Conservation (phyloP, 2,888 invertebrate species). For the Argynnis bischoffii region DNA sequence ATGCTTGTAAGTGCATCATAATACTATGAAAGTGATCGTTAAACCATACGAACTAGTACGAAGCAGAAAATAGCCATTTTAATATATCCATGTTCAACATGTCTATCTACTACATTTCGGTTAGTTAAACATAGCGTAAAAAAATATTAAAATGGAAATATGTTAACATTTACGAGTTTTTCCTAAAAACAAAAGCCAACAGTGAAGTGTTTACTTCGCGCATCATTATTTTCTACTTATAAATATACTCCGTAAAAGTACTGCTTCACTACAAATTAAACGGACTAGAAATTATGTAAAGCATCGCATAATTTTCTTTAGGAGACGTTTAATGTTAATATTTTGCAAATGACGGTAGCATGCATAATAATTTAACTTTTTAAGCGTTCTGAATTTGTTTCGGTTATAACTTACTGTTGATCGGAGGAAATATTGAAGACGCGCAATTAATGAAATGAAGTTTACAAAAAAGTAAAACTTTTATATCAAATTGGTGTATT, state of each 20-base stretch:
- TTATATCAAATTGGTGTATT: too few relatives aligned
- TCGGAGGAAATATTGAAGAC: too few relatives aligned
- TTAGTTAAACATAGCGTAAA: too few relatives aligned
- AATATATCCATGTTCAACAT: neutral
- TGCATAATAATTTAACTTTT: too few relatives aligned
- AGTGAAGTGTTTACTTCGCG: neutral
- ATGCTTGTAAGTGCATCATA: neutral
- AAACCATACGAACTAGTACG: neutral
- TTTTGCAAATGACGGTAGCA: neutral
- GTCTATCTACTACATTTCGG: too few relatives aligned
- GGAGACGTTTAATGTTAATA: slow-evolving; percentile 16
- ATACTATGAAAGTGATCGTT: slow-evolving; percentile 1
- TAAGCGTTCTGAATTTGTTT: too few relatives aligned
- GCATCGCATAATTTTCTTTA: slow-evolving; percentile 13
- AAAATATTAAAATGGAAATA: too few relatives aligned
- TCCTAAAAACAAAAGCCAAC: too few relatives aligned
- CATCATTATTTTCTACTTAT: slow-evolving; percentile 17
- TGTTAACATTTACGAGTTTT: too few relatives aligned
- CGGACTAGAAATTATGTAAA: slow-evolving; percentile 23
- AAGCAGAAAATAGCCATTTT: neutral
- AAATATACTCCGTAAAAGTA: slow-evolving; percentile 14
- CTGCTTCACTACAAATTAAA: slow-evolving; percentile 13
- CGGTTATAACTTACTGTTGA: too few relatives aligned
- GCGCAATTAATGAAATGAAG: too few relatives aligned
- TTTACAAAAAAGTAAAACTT: too few relatives aligned